These are phyloP conservation scores for Nothocercus nigrocapillus DNA, from an alignment of 2,113 vertebrate species.

Conservation along the genomic window DNA sequence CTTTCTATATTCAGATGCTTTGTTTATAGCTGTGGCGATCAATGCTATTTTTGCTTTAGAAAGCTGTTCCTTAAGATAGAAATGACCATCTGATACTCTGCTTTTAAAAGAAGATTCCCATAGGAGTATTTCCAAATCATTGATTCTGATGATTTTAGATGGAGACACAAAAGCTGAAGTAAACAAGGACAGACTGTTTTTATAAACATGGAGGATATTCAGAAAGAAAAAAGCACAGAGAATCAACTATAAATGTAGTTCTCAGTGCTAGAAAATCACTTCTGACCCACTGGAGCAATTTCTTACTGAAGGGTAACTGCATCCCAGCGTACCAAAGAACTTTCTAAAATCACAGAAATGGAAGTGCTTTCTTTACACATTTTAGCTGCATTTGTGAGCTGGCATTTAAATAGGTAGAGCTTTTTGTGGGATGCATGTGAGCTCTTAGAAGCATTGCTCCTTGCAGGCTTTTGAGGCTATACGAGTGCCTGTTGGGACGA, in stretches of 20 bases:
- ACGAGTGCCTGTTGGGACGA: constrained; percentile 1
- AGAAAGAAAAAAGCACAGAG: background rate
- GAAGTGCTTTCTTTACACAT: background rate
- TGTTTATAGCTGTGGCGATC: background rate
- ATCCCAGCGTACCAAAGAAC: background rate
- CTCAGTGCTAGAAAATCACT: background rate
- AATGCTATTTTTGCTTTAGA: constrained; percentile 3
- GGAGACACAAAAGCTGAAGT: background rate
- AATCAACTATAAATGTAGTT: background rate
- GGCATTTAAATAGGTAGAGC: background rate
- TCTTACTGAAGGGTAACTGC: constrained; percentile 6
- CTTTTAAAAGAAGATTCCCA: background rate
- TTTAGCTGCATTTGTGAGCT: background rate
- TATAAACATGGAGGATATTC: background rate
- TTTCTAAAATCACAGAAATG: constrained; percentile 3
- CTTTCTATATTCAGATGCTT: background rate
- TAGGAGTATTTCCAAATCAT: background rate
- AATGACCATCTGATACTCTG: background rate
- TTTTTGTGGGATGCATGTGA: background rate
- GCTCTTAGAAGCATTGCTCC: background rate
- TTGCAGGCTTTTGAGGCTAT: background rate
- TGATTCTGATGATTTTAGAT: constrained; percentile 3
- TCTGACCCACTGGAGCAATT: constrained; percentile 21
- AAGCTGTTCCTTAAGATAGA: background rate
- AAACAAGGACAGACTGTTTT: constrained; percentile 5